Percentiles rank a stretch among this genome's conserved stretches.
Evolutionary conservation across 2,113 vertebrate genomes (phyloP).

Genomic region (Macaca nemestrina): DNA sequence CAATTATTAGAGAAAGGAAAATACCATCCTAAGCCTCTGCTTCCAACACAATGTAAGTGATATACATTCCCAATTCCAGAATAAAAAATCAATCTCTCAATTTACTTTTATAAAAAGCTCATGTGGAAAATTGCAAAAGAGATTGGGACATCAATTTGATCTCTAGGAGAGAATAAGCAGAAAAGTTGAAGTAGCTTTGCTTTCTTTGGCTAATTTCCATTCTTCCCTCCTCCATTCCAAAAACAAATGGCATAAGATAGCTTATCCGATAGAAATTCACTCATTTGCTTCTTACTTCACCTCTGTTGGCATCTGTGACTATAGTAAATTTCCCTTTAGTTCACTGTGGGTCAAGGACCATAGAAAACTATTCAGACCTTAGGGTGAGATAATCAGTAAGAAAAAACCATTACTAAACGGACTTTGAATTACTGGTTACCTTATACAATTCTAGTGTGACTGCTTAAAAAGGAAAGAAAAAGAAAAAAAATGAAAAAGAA

Average conservation of each 20-base stretch:
- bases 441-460: neutral
- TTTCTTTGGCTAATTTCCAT: neutral
- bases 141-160: neutral
- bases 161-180: neutral
- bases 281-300: neutral
- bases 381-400: neutral
- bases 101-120: neutral
- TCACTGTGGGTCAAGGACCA: neutral
- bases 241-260: neutral
- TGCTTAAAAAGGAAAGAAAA: neutral
- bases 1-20: neutral
- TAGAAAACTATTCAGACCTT: neutral
- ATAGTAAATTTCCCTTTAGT: neutral
- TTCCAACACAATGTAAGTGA: neutral
- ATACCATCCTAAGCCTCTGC: neutral
- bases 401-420: neutral
- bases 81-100: neutral
- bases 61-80: neutral
- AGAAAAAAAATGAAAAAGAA: neutral
- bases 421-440: neutral
- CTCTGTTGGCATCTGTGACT: neutral
- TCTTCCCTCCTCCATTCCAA: neutral
- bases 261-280: neutral
- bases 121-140: slow-evolving; percentile 4
- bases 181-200: neutral